Base-by-base conservation (phyloP, 2,888 invertebrate species). In the Fragum fragum region DNA sequence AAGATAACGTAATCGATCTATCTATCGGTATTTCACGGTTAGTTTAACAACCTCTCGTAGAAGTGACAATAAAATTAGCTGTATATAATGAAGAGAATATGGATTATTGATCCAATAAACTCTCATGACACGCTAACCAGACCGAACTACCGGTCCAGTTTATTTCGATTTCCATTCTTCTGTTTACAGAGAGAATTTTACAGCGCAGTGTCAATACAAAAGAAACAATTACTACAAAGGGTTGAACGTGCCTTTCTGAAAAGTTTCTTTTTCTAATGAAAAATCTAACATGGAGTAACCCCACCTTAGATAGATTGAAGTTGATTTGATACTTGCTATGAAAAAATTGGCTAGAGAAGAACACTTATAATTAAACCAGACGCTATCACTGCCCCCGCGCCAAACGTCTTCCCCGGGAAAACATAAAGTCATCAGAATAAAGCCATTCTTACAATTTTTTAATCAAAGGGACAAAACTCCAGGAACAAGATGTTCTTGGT, bases 91-190 rank as follows among this genome's bases (percentile, higher is more conserved):
- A 63, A 63, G 28, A 21, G 63, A 32, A 63, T 28, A 32, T 63
- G 63, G 36, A 63, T 32, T 63, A 63, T 63, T 32, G 63, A 63
- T 63, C n/a, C 32, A 32, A 63, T 63, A 63, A 63, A 63, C 21
- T 28, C 36, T 16, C 61, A 3, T 11, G 18, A 32, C 32, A 61
- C 32, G 61, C 16, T 26, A 57, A 26, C 26, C 57, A 26, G 11
- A 1, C 57, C n/a, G 57, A 5, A 57, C 57, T 57, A 57, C 57
- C 57, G 57, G 21, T 14, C 57, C 32, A 36, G 32, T 47, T n/a
- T 47, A 18, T 18, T 47, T 47, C 47, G 47, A 47, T 47, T 47
- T n/a, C 14, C 47, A 18, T 18, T 47, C n/a, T n/a, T 47, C 47
- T 47, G n/a, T n/a, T 47, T 14, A 16, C 7, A 47, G 47, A 47